Evolutionary conservation across 2,888 invertebrate genomes (phyloP), one percentile per base, ranked within the genome.

Genomic region (Auanema freiburgensis): DNA sequence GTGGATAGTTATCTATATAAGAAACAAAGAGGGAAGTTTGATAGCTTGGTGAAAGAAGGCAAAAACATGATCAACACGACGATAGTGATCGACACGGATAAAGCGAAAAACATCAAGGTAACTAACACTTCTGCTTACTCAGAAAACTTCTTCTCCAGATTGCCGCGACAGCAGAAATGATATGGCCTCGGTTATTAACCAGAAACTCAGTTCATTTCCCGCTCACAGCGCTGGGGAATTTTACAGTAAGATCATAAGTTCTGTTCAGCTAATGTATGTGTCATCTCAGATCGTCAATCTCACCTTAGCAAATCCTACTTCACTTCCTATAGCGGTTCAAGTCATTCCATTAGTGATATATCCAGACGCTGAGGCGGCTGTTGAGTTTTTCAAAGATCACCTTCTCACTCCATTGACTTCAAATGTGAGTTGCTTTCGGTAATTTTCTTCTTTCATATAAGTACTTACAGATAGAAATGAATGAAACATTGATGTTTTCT

Each of bases 11-110:
- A 89, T 82, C 85, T 90, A 64, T 88, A 89, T 80, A 89, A 72
- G 58, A 67, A 63, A n/a, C 60, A 66, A 41, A 88, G 88, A 76
- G 87, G 87, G 67, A 87, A 89, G 67, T 91, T 86, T 85, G 79
- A 84, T 53, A 76, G 75, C 16, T 59, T 85, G n/a, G 74, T 78
- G 44, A 69, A 75, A 33, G 59, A 68, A 14, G 79, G 78, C 21
- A 69, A 75, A 33, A 71, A 83, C 64, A 61, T 81, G 77, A 88
- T 89, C 78, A 91, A 91, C 84, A 85, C 90, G 57, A 89, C 91
- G 23, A 87, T 92, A 82, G 88, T 89, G 67, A 83, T 92, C 79
- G 91, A 92, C 84, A 92, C 92, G 3, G 89, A 88, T 54, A 90
- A 90, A 85, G 86, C 87, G 53, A 85, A 86, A 63, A 89, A 89